Base-by-base conservation (phyloP, 2,797 vertebrate genomes). In the Xiphophorus birchmanni region DNA sequence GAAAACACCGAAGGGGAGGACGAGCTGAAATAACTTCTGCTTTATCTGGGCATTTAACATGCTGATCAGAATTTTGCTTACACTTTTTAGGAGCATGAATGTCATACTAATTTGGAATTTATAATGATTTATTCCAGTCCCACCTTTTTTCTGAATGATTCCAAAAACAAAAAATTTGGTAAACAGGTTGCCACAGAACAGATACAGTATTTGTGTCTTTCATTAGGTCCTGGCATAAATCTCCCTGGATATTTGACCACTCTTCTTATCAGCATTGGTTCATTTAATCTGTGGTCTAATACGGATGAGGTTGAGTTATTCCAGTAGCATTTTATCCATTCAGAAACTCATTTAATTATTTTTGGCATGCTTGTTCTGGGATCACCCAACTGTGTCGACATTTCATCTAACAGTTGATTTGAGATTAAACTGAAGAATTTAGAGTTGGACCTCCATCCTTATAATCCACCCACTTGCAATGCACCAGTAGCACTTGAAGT, bases 1-100 rank as follows among this genome's bases (percentile, higher is more conserved):
- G 75, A 82, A 84, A 54, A 76, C 8, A 29, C 47, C 8, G 65
- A n/a, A 60, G n/a, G 71, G 79, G 85, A 86, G 48, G 60, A 42
- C 40, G 3, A 77, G 81, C 32, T 26, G 40, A 82, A 82, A 86
- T 65, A 80, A 74, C 45, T 83, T 18, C 37, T 60, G 37, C 73
- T 84, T 74, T 50, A 18, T 12, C 18, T 10, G 74, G 17, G 69
- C 76, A 48, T 67, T 80, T 45, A 56, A 50, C 32, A 44, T 45
- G 67, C 67, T 45, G 23, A 2, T 8, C 42, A 72, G 26, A 29
- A 45, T 13, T 45, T 45, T 72, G 12, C 26, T 72, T 72, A 17
- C 69, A 45, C 42, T 45, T 12, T 45, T 72, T n/a, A 29, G 42
- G 69, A 15, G 4, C 69, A n/a, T 72, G 11, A 45, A n/a, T 72